Evolutionary conservation across 2,797 vertebrate species (phyloP).

Genomic region (Tenualosa thibaudeaui): DNA sequence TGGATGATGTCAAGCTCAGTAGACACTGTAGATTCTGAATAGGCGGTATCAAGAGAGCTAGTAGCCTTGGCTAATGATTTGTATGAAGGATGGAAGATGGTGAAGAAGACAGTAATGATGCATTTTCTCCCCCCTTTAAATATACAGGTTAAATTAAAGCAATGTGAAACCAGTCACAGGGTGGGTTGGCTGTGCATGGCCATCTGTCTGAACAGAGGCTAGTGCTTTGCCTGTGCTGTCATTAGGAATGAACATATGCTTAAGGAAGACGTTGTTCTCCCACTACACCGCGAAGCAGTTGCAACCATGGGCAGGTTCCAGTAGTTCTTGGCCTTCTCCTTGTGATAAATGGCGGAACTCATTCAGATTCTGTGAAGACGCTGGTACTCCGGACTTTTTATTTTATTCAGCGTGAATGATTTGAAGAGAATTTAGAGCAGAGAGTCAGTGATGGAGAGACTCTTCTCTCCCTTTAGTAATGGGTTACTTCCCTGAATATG

Average conservation of each 20-base stretch:
- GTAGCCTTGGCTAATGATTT: background rate
- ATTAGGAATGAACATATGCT: conserved; percentile 44
- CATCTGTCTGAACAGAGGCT: conserved; percentile 45
- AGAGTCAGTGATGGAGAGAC: background rate
- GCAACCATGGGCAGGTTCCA: background rate
- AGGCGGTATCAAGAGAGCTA: background rate
- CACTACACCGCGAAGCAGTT: background rate
- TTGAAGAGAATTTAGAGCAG: background rate
- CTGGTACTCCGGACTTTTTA: background rate
- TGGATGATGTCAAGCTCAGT: background rate
- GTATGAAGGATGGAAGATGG: conserved; percentile 21
- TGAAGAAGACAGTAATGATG: conserved; percentile 12
- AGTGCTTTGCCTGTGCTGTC: conserved; percentile 38
- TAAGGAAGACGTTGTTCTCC: background rate
- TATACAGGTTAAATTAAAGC: conserved; percentile 34
- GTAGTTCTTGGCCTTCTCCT: background rate
- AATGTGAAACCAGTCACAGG: conserved; percentile 11
- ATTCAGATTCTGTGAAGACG: background rate
- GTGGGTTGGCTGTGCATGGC: conserved; percentile 28
- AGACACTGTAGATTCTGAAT: background rate
- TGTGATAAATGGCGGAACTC: background rate
- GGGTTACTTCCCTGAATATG: background rate
- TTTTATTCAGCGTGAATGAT: background rate
- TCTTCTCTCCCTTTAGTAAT: background rate
- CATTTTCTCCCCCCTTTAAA: conserved; percentile 11